These are phyloP conservation scores for Leptatherina wallacei DNA, from an alignment of 2,797 vertebrate genomes.

Conservation along the genomic window DNA sequence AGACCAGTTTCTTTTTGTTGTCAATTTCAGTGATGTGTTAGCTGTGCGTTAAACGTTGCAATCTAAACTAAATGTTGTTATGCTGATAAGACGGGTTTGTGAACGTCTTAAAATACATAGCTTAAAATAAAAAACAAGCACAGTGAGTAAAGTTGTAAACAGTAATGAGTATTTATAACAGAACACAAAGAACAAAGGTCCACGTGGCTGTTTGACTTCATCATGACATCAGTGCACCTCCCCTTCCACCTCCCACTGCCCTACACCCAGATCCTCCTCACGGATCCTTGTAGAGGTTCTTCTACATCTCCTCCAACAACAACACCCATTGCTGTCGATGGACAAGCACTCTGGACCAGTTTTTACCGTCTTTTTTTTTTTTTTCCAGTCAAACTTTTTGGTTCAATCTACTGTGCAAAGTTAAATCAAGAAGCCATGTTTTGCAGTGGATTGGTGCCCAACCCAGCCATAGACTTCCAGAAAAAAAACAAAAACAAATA, in stretches of 20 bases:
- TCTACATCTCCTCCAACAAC: conserved; percentile 48
- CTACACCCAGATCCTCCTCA: conserved; percentile 33
- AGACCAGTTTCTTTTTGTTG: background rate
- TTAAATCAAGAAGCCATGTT: conserved; percentile 70
- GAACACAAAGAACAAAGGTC: conserved; percentile 20
- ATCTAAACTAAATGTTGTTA: background rate
- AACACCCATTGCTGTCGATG: conserved; percentile 29
- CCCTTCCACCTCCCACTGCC: conserved; percentile 6
- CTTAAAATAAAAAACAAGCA: background rate
- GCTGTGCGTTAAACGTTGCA: background rate
- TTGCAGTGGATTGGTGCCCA: conserved; percentile 59
- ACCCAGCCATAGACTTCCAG: conserved; percentile 35
- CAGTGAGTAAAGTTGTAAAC: background rate
- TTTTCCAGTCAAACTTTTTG: conserved; percentile 2
- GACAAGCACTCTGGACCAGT: conserved; percentile 16
- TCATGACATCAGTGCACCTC: conserved; percentile 39
- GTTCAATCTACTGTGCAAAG: conserved; percentile 50
- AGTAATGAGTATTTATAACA: background rate
- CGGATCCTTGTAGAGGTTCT: conserved; percentile 31
- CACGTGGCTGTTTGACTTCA: conserved; percentile 39
- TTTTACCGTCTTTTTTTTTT: conserved; percentile 34
- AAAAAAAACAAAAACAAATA: conserved; percentile 20
- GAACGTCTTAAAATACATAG: conserved; percentile 3
- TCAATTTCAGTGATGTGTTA: background rate
- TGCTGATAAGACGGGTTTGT: background rate